A percentile compares a stretch with the other conserved stretches of the same genome.
These are phyloP conservation scores for Cephus pulcher DNA, from an alignment of 2,888 invertebrate species.

Conservation along the genomic window DNA sequence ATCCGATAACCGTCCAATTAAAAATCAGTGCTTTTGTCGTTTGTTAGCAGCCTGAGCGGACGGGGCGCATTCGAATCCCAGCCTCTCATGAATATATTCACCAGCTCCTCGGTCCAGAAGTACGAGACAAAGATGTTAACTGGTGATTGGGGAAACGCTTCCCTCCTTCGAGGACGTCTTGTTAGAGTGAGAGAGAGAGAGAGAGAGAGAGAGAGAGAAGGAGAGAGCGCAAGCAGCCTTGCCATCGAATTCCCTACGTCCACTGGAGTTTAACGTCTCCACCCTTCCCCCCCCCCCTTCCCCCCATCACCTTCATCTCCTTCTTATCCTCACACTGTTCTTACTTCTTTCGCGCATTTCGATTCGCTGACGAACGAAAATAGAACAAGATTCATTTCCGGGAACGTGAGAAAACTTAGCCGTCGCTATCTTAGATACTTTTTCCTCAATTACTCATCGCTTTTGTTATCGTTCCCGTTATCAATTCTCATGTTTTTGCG, in stretches of 20 bases:
- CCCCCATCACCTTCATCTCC: background rate
- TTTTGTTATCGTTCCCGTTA: background rate
- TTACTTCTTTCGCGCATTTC: background rate
- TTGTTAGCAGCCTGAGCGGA: slow-evolving; percentile 37
- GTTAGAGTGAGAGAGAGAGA: slow-evolving; percentile 41
- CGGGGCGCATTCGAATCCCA: slow-evolving; percentile 13
- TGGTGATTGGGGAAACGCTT: slow-evolving; percentile 59
- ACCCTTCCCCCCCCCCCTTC: background rate
- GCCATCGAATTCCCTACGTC: slow-evolving; percentile 47
- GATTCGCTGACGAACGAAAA: background rate
- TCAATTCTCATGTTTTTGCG: background rate
- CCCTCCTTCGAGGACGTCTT: slow-evolving; percentile 57
- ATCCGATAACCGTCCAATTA: slow-evolving; percentile 46
- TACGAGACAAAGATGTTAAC: slow-evolving; percentile 61
- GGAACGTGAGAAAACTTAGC: background rate
- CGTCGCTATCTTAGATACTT: background rate
- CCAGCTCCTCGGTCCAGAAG: slow-evolving; percentile 47
- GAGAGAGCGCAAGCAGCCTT: slow-evolving; percentile 27
- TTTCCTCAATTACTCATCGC: background rate
- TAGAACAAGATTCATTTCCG: background rate
- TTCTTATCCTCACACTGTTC: background rate
- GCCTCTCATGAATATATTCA: slow-evolving; percentile 61
- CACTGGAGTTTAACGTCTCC: slow-evolving; percentile 46
- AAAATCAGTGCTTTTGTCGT: slow-evolving; percentile 47
- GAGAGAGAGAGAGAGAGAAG: too few relatives aligned